These are phyloP conservation scores for Isaurus tuberculatus DNA, from an alignment of 92 coral and sea anemone genomes.

Conservation along the genomic window DNA sequence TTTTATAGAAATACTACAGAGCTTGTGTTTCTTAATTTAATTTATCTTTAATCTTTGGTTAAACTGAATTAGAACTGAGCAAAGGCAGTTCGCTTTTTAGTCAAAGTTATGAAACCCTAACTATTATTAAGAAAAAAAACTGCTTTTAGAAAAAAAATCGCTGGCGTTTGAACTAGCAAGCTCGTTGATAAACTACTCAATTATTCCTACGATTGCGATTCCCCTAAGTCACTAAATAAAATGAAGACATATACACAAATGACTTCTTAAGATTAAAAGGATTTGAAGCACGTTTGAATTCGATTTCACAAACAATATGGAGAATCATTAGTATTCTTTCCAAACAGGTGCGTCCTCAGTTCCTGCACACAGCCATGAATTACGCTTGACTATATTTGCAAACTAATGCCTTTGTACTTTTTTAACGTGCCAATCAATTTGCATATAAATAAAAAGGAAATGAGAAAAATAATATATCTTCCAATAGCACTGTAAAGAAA, in stretches of 20 bases:
- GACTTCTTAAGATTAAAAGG: not conserved
- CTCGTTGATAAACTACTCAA: not conserved
- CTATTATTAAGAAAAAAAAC: too few relatives aligned
- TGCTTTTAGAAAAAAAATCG: not conserved
- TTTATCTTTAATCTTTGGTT: not conserved
- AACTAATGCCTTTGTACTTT: conserved; percentile 43
- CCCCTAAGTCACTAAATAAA: not conserved
- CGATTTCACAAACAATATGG: not conserved
- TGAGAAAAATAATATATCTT: not conserved
- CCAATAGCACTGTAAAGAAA: not conserved
- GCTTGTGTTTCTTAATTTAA: not conserved
- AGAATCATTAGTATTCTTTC: not conserved
- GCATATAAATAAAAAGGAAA: conserved; percentile 28
- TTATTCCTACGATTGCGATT: conserved; percentile 2
- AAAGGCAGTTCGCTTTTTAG: not conserved
- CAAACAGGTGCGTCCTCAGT: conserved; percentile 16
- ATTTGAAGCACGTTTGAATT: conserved; percentile 19
- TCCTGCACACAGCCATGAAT: not conserved
- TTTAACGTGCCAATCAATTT: conserved; percentile 19
- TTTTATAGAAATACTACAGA: not conserved
- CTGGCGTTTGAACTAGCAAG: not conserved
- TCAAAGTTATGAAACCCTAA: too few relatives aligned
- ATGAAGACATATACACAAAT: conserved; percentile 16
- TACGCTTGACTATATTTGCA: conserved; percentile 24
- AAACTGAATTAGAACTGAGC: not conserved